These are phyloP conservation scores for Masnerella sp. DNA, from an alignment of 2,888 invertebrate species.

Conservation along the genomic window DNA sequence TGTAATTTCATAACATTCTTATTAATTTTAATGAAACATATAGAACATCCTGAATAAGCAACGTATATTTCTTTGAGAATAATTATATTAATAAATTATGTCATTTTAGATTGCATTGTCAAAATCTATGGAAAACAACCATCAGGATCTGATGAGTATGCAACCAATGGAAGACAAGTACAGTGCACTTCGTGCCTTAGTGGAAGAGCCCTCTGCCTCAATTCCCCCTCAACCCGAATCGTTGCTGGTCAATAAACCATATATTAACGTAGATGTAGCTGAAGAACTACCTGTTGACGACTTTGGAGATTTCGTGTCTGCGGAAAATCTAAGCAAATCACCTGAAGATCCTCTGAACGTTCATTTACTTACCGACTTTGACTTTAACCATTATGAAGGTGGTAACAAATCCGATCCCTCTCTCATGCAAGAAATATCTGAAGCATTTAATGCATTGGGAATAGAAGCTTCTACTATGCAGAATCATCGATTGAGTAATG, in stretches of 20 bases:
- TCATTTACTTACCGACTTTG: slow-evolving; percentile 72
- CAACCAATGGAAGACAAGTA: slow-evolving; percentile 77
- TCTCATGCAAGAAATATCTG: slow-evolving; percentile 68
- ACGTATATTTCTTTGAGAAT: no score
- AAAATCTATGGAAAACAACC: slow-evolving; percentile 56
- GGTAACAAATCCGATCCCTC: slow-evolving; percentile 64
- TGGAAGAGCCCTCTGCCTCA: slow-evolving; percentile 65
- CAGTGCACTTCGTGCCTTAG: slow-evolving; percentile 77
- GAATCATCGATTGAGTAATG: slow-evolving; percentile 63
- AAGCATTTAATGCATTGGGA: slow-evolving; percentile 71
- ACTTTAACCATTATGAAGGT: slow-evolving; percentile 64
- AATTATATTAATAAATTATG: background rate
- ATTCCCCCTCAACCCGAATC: slow-evolving; percentile 38
- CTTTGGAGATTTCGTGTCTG: slow-evolving; percentile 78
- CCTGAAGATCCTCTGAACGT: slow-evolving; percentile 55
- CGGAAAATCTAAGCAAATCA: slow-evolving; percentile 66
- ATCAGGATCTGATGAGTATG: slow-evolving; percentile 73
- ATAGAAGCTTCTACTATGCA: slow-evolving; percentile 62
- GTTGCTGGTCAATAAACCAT: slow-evolving; percentile 29
- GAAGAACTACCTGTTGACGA: slow-evolving; percentile 71
- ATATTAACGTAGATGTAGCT: slow-evolving; percentile 52
- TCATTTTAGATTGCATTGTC: slow-evolving; percentile 53
- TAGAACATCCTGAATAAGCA: no score
- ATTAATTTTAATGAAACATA: no score
- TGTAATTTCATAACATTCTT: no score